A percentile compares a stretch with the other conserved stretches of the same genome.
Conservation (phyloP, 2,888 invertebrate species). For the Heteromurus nitidus region DNA sequence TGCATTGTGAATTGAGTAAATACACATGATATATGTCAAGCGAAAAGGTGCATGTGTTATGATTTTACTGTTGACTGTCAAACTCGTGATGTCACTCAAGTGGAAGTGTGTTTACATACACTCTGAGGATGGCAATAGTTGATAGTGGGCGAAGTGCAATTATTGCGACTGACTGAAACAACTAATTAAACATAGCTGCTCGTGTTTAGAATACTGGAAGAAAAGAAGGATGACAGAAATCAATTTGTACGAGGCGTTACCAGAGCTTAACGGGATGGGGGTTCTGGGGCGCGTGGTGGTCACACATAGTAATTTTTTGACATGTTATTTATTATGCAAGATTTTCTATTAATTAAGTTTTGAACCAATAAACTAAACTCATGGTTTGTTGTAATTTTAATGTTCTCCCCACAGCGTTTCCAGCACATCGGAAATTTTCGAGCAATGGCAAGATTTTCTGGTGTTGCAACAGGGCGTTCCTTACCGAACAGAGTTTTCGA, state of each 20-base stretch:
- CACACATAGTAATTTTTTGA: not conserved
- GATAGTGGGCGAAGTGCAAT: not conserved
- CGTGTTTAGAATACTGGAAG: too few species aligned
- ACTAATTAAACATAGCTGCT: not conserved
- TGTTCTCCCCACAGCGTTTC: not conserved
- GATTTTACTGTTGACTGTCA: too few species aligned
- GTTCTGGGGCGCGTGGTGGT: conserved; percentile 22
- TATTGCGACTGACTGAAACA: not conserved
- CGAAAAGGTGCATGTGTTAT: too few species aligned
- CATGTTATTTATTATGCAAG: not conserved
- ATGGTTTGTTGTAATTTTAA: not conserved
- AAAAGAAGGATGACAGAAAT: conserved; percentile 15
- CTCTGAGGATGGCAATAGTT: not conserved
- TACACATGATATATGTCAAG: too few species aligned
- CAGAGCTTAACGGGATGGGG: not conserved
- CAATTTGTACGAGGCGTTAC: not conserved
- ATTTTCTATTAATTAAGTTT: not conserved
- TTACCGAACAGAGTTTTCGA: not conserved
- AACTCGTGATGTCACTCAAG: too few species aligned
- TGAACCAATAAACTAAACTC: not conserved
- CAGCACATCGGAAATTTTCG: too few species aligned
- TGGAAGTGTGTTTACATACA: not conserved
- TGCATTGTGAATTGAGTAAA: too few species aligned
- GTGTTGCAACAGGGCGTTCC: conserved; percentile 48
- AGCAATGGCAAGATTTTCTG: not conserved